Base-by-base conservation (phyloP, 2,888 invertebrate genomes). In the Hirtodrosophila histrioides region DNA sequence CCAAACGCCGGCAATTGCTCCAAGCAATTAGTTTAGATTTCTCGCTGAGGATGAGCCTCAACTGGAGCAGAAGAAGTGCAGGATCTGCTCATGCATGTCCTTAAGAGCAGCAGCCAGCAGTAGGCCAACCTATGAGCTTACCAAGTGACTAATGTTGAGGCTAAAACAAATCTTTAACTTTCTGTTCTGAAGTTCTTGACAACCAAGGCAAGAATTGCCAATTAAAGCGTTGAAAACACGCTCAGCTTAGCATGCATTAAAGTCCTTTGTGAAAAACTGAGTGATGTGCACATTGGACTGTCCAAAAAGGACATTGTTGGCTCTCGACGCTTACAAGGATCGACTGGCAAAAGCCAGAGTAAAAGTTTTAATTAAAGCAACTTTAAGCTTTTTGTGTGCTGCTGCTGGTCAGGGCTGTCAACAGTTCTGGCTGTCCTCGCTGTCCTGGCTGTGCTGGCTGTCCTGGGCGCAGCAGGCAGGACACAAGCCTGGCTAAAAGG, bases 281-380 rank as follows among this genome's bases (percentile, higher is more conserved):
- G 51, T 60, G 51, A 60, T 41, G 39, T 51, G 56, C 27, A 51
- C 48, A 49, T 44, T 43, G 39, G 33, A 41, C 51, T 56, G 12
- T 17, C 41, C 41, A 37, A 49, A 48, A 49, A 23, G 40, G 50
- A 67, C 54, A 57, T 8, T 45, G 29, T 29, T 49, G 17, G 44
- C 29, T 23, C 24, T 33, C 40, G 23, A 24, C 31, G 9, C 7
- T 31, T 31, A 12, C 27, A 36, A 35, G 51, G 37, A 31, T 31
- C 31, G 56, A 60, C 41, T 64, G 64, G 40, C 17, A 39, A 69
- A 60, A 39, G 27, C 29, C 33, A n/a, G 11, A 44, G 44, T 23
- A 60, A 57, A 80, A 84, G 57, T 84, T 79, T 79, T 79, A 79
- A 79, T 79, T 84, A 79, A 79, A 84, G 75, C 68, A 84, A 81